These are phyloP conservation scores for Stegophylla sp. DNA, from an alignment of 2,888 invertebrate genomes.

Conservation along the genomic window DNA sequence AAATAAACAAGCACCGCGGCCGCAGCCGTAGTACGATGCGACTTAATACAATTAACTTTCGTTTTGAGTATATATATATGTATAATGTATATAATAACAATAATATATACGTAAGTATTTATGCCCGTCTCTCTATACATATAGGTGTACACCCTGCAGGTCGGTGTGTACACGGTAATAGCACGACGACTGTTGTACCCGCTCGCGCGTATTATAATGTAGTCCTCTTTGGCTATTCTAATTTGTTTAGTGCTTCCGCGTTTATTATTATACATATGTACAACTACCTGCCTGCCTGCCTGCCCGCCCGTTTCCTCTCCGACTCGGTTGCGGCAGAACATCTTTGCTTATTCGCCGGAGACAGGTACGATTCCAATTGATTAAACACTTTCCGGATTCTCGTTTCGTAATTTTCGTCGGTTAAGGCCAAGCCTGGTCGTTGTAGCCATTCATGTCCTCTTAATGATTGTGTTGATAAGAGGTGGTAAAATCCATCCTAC, in stretches of 20 bases:
- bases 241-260: constrained; percentile 39
- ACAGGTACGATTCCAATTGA: too few species aligned
- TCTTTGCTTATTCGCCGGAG: too few species aligned
- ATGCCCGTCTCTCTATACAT: not conserved
- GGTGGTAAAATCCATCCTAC: not conserved
- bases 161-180: not conserved
- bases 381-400: not conserved
- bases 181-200: not conserved
- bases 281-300: not conserved
- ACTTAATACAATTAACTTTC: constrained; percentile 54
- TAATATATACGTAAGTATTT: not conserved
- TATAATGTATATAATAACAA: too few species aligned
- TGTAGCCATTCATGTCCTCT: too few species aligned
- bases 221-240: constrained; percentile 39
- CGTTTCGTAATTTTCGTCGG: not conserved
- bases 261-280: not conserved
- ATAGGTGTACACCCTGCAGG: not conserved
- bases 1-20: constrained; percentile 39
- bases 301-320: not conserved
- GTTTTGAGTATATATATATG: constrained; percentile 23
- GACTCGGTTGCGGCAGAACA: not conserved
- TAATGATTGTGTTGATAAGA: not conserved
- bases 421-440: too few species aligned
- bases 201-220: not conserved
- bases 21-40: constrained; percentile 22